Conservation (phyloP, 2,888 invertebrate species). For the Anoplius nigerrimus region DNA sequence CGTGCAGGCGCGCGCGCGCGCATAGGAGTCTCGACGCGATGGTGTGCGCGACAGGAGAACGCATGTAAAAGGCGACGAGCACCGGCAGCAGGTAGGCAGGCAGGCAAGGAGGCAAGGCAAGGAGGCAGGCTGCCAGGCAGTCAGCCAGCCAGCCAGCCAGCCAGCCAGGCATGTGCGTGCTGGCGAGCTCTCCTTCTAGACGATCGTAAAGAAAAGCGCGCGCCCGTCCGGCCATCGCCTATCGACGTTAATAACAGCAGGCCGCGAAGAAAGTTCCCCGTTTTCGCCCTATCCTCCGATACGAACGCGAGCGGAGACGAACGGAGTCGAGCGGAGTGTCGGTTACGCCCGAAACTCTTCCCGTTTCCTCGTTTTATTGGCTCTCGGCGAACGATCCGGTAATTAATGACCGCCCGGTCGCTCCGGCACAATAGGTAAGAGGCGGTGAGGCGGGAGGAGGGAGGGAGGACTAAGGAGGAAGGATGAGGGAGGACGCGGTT, state of each 20-base stretch:
- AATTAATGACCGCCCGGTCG: constrained; percentile 48
- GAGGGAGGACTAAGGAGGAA: constrained; percentile 5
- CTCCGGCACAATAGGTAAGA: too few species aligned
- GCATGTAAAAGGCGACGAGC: constrained; percentile 17
- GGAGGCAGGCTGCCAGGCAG: background rate
- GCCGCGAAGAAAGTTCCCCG: constrained; percentile 14
- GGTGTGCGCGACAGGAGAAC: constrained; percentile 1
- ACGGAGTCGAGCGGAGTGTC: background rate
- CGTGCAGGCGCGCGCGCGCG: constrained; percentile 3
- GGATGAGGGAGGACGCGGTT: constrained; percentile 25
- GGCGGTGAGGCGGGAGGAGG: constrained; percentile 23
- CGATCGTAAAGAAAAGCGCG: constrained; percentile 45
- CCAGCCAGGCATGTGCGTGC: constrained; percentile 6
- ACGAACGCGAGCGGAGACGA: background rate
- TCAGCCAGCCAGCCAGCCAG: constrained; percentile 6
- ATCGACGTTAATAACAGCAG: constrained; percentile 45
- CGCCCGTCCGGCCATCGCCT: constrained; percentile 33
- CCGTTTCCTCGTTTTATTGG: too few species aligned
- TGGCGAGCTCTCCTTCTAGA: constrained; percentile 16
- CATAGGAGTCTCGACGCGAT: background rate
- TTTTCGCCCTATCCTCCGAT: background rate
- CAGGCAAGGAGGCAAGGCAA: constrained; percentile 6
- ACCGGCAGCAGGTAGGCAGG: constrained; percentile 2
- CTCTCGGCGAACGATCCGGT: constrained; percentile 27
- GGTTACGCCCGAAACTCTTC: too few species aligned